phyloP scores from a whole-genome alignment of 2,113 vertebrate species.

The Zeus faber region DNA sequence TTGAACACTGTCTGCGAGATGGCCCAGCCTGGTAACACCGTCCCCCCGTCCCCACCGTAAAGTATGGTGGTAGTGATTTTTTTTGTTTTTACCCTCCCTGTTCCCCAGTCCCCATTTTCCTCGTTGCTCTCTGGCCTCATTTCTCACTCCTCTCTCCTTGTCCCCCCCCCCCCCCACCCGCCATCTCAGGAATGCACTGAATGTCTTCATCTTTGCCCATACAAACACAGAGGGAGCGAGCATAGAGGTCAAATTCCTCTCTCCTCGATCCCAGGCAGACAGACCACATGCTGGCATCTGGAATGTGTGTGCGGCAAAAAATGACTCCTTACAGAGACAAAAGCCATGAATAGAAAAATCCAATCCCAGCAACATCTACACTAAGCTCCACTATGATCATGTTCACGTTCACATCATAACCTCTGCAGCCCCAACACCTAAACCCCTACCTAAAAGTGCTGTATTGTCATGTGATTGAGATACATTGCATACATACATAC shows the following conservation, averaged over 20 bases:
- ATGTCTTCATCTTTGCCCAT: constrained; percentile 67
- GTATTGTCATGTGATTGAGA: no score
- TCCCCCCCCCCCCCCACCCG: constrained; percentile 9
- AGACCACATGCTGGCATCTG: constrained; percentile 33
- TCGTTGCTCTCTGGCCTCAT: background rate
- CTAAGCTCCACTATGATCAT: no score
- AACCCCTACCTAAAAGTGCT: no score
- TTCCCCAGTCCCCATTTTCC: background rate
- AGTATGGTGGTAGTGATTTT: no score
- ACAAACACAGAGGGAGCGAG: constrained; percentile 59
- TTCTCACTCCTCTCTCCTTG: background rate
- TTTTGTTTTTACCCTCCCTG: background rate
- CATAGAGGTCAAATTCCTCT: constrained; percentile 60
- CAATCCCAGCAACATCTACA: background rate
- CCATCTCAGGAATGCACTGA: constrained; percentile 60
- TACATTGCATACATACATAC: no score
- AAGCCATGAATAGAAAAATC: background rate
- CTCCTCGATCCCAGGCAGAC: constrained; percentile 37
- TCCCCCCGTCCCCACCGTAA: no score
- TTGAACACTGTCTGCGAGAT: no score
- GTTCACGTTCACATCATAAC: no score
- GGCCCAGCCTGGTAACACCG: no score
- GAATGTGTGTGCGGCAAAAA: constrained; percentile 12
- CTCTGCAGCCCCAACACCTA: no score
- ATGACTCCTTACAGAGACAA: constrained; percentile 3